These are phyloP conservation scores for Sapajus apella DNA, from an alignment of 2,113 vertebrate species.

Conservation along the genomic window DNA sequence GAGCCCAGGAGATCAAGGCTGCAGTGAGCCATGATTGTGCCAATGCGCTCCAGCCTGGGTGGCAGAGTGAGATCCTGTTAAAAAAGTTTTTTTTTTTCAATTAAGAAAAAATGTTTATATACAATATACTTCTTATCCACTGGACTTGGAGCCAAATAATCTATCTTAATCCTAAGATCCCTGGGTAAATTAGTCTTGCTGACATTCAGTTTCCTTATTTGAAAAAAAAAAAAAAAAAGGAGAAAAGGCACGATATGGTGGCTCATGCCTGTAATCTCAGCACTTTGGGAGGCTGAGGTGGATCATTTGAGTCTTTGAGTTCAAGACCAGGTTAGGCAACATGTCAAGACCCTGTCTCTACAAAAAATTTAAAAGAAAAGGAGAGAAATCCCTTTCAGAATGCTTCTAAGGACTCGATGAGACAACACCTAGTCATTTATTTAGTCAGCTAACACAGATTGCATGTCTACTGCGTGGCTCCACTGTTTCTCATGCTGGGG, in stretches of 20 bases:
- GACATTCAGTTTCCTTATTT: not conserved
- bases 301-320: not conserved
- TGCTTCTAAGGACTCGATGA: not conserved
- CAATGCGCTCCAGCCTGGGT: not conserved
- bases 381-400: not conserved
- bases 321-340: not conserved
- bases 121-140: not conserved
- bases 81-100: not conserved
- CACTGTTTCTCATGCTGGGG: not conserved
- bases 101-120: not conserved
- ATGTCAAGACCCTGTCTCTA: no score
- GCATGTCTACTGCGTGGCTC: not conserved
- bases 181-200: not conserved
- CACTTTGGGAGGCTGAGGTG: not conserved
- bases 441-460: not conserved
- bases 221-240: not conserved
- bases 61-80: not conserved
- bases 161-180: not conserved
- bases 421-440: rapidly evolving
- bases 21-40: not conserved
- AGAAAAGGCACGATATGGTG: not conserved
- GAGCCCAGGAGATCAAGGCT: not conserved
- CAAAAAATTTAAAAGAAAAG: not conserved
- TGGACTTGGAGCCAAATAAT: not conserved
- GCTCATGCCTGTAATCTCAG: not conserved